Conservation (phyloP, 2,113 vertebrate species). For the Poecilia latipinna region DNA sequence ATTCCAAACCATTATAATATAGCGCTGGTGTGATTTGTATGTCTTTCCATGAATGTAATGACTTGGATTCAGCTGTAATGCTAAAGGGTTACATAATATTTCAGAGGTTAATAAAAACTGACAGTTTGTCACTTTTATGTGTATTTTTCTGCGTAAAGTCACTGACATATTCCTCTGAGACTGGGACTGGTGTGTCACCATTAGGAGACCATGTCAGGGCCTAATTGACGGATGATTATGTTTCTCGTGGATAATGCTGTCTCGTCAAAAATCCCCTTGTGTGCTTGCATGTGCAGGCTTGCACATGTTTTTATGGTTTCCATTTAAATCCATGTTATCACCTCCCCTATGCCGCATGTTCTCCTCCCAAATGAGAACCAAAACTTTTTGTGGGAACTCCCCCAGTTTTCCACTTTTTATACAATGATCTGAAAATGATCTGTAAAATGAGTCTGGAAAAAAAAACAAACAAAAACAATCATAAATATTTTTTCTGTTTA, state of each 20-base stretch:
- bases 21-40: neutral
- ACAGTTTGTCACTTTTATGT: constrained; percentile 45
- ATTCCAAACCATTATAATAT: neutral
- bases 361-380: constrained; percentile 21
- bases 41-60: neutral
- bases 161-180: constrained; percentile 53
- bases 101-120: constrained; percentile 43
- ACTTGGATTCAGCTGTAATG: neutral
- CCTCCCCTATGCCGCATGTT: constrained; percentile 12
- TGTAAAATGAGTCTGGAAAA: neutral
- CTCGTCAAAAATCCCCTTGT: constrained; percentile 43
- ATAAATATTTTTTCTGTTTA: neutral
- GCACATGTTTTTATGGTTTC: constrained; percentile 22
- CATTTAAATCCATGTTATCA: constrained; percentile 29
- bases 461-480: constrained; percentile 1
- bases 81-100: neutral
- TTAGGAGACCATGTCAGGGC: constrained; percentile 54
- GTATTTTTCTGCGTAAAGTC: constrained; percentile 44
- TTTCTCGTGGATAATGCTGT: constrained; percentile 58
- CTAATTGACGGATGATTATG: constrained; percentile 70
- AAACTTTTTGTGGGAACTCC: constrained; percentile 15
- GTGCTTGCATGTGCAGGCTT: constrained; percentile 8
- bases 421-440: neutral
- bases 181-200: constrained; percentile 37
- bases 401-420: constrained; percentile 1